phyloP scores from a whole-genome alignment of 64 coral and sea anemone species.

The Montipora cactus region DNA sequence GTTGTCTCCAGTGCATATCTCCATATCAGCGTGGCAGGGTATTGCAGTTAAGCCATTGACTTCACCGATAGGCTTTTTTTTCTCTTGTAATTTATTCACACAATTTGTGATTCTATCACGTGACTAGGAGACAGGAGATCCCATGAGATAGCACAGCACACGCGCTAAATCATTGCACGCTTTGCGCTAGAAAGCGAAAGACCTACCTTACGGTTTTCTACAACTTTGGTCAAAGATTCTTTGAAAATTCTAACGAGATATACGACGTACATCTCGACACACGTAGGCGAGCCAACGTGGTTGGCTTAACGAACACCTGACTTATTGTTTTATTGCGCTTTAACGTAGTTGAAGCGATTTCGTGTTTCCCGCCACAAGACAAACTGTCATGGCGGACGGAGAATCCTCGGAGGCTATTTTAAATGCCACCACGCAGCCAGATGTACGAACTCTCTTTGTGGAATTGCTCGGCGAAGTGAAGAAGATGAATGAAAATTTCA shows the following conservation, averaged over 20 bases:
- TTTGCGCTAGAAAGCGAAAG: neutral
- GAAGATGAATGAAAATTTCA: slow-evolving; percentile 26
- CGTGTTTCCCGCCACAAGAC: no score
- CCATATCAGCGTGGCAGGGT: no score
- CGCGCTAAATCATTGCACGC: neutral
- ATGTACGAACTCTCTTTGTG: neutral
- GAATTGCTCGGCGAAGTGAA: neutral
- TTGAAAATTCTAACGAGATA: neutral
- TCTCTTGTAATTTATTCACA: no score
- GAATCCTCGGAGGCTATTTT: no score
- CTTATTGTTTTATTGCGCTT: no score
- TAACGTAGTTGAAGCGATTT: no score
- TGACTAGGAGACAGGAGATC: neutral
- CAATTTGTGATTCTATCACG: neutral
- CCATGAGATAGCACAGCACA: neutral
- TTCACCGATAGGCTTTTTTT: no score
- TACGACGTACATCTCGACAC: neutral
- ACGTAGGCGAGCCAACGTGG: slow-evolving; percentile 8
- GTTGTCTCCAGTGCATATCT: no score
- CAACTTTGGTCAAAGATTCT: neutral
- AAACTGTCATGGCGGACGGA: no score
- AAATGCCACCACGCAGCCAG: no score
- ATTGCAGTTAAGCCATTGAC: no score
- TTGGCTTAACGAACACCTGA: neutral
- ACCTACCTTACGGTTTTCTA: neutral